These are phyloP conservation scores for Clepsis dumicolana DNA, from an alignment of 2,888 invertebrate species.

Conservation along the genomic window DNA sequence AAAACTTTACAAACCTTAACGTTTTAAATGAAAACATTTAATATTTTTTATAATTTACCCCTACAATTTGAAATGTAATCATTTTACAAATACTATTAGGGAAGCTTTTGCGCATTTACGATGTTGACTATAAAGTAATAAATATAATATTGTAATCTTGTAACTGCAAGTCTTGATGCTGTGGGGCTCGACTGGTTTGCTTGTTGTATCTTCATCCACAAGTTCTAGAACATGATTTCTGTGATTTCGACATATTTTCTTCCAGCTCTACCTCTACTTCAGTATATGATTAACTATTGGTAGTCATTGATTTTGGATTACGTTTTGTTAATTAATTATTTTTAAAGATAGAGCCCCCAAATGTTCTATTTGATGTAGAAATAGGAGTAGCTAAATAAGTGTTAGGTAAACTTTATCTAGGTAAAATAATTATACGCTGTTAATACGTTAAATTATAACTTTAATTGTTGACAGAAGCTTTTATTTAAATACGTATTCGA, in stretches of 20 bases:
- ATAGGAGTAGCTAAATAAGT: conserved; percentile 71
- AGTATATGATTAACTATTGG: conserved; percentile 11
- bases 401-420: conserved; percentile 70
- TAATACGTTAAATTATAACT: conserved; percentile 49
- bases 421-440: conserved; percentile 57
- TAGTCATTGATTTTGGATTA: conserved; percentile 17
- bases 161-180: conserved; percentile 49
- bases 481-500: conserved; percentile 25
- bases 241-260: conserved; percentile 42
- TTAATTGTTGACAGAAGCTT: conserved; percentile 34
- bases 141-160: conserved; percentile 60
- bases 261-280: conserved; percentile 53
- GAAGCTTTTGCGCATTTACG: conserved; percentile 84
- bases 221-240: conserved; percentile 5
- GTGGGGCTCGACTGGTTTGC: conserved; percentile 55
- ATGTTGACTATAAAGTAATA: conserved; percentile 83
- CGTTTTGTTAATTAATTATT: conserved; percentile 47
- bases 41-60: conserved; percentile 82
- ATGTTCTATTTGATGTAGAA: conserved; percentile 75
- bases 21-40: conserved; percentile 58
- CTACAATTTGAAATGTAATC: conserved; percentile 71
- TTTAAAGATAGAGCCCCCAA: conserved; percentile 63
- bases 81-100: conserved; percentile 56
- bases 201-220: not conserved
- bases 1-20: conserved; percentile 59